Conservation (phyloP, 2,888 invertebrate genomes). For the Habrosyne pyritoides region DNA sequence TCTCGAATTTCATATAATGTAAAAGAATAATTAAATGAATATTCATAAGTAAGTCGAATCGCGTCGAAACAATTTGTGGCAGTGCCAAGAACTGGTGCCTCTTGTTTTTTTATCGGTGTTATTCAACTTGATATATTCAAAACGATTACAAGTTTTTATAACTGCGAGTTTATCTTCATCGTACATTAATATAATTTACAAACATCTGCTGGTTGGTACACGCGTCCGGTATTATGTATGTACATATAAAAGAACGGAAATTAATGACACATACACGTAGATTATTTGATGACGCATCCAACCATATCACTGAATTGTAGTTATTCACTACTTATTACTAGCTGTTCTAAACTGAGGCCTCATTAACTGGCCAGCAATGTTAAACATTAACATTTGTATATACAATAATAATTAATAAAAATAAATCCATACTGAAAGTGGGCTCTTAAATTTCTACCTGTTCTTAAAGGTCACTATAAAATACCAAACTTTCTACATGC, state of each 20-base stretch:
- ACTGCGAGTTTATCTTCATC: conserved; percentile 53
- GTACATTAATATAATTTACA: conserved; percentile 55
- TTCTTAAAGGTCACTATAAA: conserved; percentile 14
- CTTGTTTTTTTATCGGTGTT: conserved; percentile 65
- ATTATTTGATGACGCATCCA: conserved; percentile 43
- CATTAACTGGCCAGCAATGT: not conserved
- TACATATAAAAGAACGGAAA: conserved; percentile 59
- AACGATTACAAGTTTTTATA: conserved; percentile 66
- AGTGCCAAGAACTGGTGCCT: conserved; percentile 61
- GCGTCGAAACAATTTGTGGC: conserved; percentile 67
- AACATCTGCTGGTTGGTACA: conserved; percentile 56
- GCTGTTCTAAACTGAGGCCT: not conserved
- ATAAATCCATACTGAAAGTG: not conserved
- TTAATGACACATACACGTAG: conserved; percentile 54
- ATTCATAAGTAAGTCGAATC: conserved; percentile 64
- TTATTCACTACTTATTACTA: conserved; percentile 30
- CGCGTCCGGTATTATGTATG: conserved; percentile 47
- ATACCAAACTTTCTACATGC: conserved; percentile 42
- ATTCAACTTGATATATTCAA: conserved; percentile 61
- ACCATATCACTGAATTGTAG: conserved; percentile 31
- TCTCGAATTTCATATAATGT: conserved; percentile 52
- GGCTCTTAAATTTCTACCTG: not conserved
- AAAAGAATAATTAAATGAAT: conserved; percentile 68
- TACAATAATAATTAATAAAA: too few species aligned
- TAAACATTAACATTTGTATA: too few species aligned